Base-by-base conservation (phyloP, 2,113 vertebrate genomes). In the Heterocephalus glaber region DNA sequence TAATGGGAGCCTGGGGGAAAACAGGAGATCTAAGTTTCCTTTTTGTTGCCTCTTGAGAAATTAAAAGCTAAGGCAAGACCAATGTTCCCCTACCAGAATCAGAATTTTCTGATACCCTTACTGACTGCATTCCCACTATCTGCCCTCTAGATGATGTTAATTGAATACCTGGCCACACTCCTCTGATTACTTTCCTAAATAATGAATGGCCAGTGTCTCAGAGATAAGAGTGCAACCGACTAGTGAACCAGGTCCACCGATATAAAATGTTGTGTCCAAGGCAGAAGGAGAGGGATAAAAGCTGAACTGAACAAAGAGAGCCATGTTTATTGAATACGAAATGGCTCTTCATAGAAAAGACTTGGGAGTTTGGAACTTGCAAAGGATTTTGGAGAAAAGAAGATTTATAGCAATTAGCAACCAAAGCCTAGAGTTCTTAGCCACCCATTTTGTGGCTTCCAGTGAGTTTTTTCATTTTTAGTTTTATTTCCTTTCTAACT, bases 111-210 rank as follows among this genome's bases (percentile, higher is more conserved):
- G 38, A 38, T 26, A 33, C 6, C 2, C 33, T 44, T 13, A 1
- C 2, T 44, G 74, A 17, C 28, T 44, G 1, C 6, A n/a, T 83
- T 14, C 5, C n/a, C 8, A 12, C 3, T 13, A 2, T 5, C 49
- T n/a, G 1, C 56, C 19, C 1, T 22, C 33, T 38, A 90, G 3
- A 2, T 26, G 9, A 60, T 58, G 7, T 7, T 86, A 72, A 65
- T 11, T 35, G 1, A 54, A 61, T 26, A 41, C 10, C 19, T 22
- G 30, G 68, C 24, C 4, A 66, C 28, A 47, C 30, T 60, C 52
- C 26, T 35, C 41, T 5, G 7, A 35, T 12, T n/a, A 74, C n/a
- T 19, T 83, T 28, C 65, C 6, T 70, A n/a, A 72, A 91, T 30
- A 47, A 87, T 26, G 19, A 19, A n/a, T 24, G 28, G 9, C 12